phyloP scores from a whole-genome alignment of 2,113 vertebrate species.

The Sinocyclocheilus anophthalmus region DNA sequence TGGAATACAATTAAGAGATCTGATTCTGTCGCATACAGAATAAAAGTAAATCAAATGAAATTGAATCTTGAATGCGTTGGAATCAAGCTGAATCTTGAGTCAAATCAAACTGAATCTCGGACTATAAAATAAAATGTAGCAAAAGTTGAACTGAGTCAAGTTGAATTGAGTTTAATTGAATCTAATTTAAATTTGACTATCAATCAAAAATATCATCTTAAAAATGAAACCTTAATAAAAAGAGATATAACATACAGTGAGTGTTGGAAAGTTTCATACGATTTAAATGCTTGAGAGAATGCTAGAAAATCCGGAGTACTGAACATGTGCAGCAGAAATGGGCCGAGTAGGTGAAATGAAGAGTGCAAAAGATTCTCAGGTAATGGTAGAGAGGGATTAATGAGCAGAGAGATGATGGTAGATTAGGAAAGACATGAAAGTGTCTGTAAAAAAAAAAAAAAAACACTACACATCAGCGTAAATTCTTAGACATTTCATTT shows the following conservation, averaged over 20 bases:
- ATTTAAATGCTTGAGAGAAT: neutral
- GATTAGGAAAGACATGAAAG: constrained; percentile 78
- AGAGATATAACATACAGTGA: neutral
- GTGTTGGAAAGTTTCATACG: neutral
- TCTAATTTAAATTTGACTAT: neutral
- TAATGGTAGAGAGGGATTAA: constrained; percentile 75
- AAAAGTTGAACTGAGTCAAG: neutral
- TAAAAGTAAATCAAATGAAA: neutral
- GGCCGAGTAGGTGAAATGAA: constrained; percentile 58
- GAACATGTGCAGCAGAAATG: constrained; percentile 61
- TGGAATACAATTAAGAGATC: neutral
- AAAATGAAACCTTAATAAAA: neutral
- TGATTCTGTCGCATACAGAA: neutral
- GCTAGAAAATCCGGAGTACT: constrained; percentile 29
- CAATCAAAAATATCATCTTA: neutral
- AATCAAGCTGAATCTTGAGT: neutral
- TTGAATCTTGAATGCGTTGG: neutral
- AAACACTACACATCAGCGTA: neutral
- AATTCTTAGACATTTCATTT: neutral
- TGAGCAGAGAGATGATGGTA: constrained; percentile 73
- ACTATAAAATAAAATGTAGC: neutral
- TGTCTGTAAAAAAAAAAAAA: constrained; percentile 63
- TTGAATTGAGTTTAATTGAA: neutral
- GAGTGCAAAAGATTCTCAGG: constrained; percentile 63
- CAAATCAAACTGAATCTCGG: neutral